A percentile compares a stretch with the other conserved stretches of the same genome.
These are phyloP conservation scores for Salvelinus namaycush DNA, from an alignment of 2,113 vertebrate species.

Conservation along the genomic window DNA sequence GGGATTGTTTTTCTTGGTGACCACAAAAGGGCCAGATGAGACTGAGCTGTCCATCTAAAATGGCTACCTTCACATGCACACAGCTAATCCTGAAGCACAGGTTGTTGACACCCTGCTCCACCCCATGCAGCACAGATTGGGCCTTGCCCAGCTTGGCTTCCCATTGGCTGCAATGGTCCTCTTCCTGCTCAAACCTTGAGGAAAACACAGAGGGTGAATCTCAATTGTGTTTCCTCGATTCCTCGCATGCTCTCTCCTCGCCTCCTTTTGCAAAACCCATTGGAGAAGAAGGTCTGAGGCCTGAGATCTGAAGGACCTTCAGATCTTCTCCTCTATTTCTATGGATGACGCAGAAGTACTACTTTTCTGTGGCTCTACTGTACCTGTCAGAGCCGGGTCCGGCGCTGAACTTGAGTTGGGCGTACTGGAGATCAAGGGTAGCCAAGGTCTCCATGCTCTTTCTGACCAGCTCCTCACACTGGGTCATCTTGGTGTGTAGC, in stretches of 20 bases:
- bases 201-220: background rate
- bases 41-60: background rate
- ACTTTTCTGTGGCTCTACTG: background rate
- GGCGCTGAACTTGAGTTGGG: constrained; percentile 17
- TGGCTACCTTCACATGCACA: background rate
- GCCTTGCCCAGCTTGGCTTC: constrained; percentile 7
- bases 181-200: constrained; percentile 18
- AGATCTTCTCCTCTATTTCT: too few species aligned
- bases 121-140: background rate
- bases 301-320: too few species aligned
- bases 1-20: background rate
- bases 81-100: constrained; percentile 18
- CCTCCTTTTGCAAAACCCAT: background rate
- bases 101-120: constrained; percentile 25
- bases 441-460: constrained; percentile 4
- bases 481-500: constrained; percentile 13
- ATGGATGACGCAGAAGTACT: background rate
- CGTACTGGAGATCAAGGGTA: constrained; percentile 13
- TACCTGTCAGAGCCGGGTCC: background rate
- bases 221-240: background rate
- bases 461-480: constrained; percentile 10
- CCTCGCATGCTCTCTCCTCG: background rate
- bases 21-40: background rate
- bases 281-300: too few species aligned
- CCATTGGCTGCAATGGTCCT: constrained; percentile 8